Percentiles rank a stretch among this genome's conserved stretches.
Conservation (phyloP, 1,140 invertebrate genomes). For the Panonychus citri region DNA sequence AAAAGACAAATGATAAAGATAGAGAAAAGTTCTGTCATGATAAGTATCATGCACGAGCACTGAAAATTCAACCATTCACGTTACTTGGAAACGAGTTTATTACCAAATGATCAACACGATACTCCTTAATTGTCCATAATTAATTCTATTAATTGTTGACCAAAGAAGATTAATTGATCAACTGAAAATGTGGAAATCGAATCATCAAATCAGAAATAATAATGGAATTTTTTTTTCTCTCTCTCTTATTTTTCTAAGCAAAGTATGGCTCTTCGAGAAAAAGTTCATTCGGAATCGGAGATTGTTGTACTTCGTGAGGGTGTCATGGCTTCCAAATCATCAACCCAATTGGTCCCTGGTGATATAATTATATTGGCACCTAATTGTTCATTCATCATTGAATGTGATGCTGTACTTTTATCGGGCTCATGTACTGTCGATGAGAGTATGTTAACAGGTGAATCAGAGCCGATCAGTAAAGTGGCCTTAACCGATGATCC, state of each 20-base stretch:
- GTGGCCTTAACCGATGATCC: conserved; percentile 26
- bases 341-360: conserved; percentile 35
- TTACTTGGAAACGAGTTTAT: too few relatives aligned
- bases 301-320: conserved; percentile 16
- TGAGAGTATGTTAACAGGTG: conserved; percentile 74
- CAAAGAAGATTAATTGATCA: too few relatives aligned
- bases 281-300: conserved; percentile 14
- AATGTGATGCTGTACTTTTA: conserved; percentile 69
- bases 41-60: too few relatives aligned
- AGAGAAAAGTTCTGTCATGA: too few relatives aligned
- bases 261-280: conserved; percentile 12
- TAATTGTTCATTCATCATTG: conserved; percentile 31
- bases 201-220: too few relatives aligned
- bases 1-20: too few relatives aligned
- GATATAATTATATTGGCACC: conserved; percentile 71
- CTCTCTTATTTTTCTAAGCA: conserved; percentile 5
- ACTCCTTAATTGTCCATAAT: too few relatives aligned
- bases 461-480: conserved; percentile 38
- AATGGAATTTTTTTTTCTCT: too few relatives aligned
- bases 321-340: conserved; percentile 1
- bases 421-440: conserved; percentile 72
- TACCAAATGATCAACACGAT: too few relatives aligned
- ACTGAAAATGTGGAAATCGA: too few relatives aligned
- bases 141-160: too few relatives aligned
- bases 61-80: too few relatives aligned